Evolutionary conservation across 2,888 invertebrate genomes (phyloP), one percentile per base, ranked within the genome.

Genomic region (Alloscopus bannaensis): DNA sequence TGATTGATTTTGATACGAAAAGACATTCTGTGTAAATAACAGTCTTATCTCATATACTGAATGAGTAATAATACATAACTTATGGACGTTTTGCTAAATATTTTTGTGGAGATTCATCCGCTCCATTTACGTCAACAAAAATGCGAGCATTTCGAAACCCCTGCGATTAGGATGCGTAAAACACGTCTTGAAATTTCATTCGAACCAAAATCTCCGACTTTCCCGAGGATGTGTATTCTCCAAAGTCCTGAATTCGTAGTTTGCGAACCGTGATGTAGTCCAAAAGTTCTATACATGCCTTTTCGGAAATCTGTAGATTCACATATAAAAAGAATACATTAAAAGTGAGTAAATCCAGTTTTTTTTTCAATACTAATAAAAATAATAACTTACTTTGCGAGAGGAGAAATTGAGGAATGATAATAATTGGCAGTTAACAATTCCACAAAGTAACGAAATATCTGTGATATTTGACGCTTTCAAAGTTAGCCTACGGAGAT

Each of bases 231-330:
- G 77, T 78, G 28, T 70, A 78, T 11, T 20, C 26, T 3, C 77
- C 77, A 50, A 65, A 78, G 42, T 78, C 77, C 42, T 78, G 77
- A 16, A 78, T 70, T 0, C 77, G 64, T 8, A 78, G 70, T 16
- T 22, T 55, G 4, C 50, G 28, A 26, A 78, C 1, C 13, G 36
- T 22, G 2, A 78, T 13, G 20, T 70, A 78, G 24, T 70, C 64
- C 65, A 78, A 31, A 2, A 78, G 42, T 22, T 78, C 77, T 31
- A 78, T 57, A 24, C 77, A 78, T 2, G 70, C 77, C 28, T 42
- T 70, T 47, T 78, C 77, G 6, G 77, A 78, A 50, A 78, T 64
- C 77, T 78, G 18, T 13, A 72, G n/a, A n/a, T n/a, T 31, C n/a
- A 62, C 13, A 64, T 26, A 42, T 42, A 16, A 16, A 42, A n/a